phyloP scores from a whole-genome alignment of 2,888 invertebrate species.

The Tachystola acroxantha region DNA sequence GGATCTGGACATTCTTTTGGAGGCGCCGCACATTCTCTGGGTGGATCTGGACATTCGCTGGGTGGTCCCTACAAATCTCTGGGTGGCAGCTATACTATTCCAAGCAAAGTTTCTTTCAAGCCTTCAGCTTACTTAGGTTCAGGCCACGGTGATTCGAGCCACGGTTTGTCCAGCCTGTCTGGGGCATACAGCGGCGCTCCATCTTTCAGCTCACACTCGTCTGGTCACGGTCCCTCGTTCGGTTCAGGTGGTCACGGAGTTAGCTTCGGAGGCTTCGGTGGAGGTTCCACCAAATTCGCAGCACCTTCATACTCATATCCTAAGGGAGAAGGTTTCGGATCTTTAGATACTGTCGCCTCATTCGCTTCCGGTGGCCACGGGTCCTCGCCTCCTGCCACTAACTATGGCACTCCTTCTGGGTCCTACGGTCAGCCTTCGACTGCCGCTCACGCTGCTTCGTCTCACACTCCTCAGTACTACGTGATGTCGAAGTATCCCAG shows the following conservation, averaged over 20 bases:
- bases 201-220: constrained; percentile 37
- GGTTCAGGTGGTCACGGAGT: constrained; percentile 40
- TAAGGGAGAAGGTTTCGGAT: constrained; percentile 46
- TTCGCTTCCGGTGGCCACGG: constrained; percentile 51
- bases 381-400: constrained; percentile 47
- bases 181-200: constrained; percentile 43
- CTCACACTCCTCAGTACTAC: constrained; percentile 53
- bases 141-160: constrained; percentile 54
- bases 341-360: constrained; percentile 46
- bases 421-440: constrained; percentile 32
- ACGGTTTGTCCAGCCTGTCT: constrained; percentile 43
- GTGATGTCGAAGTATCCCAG: constrained; percentile 43
- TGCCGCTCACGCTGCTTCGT: constrained; percentile 48
- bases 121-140: constrained; percentile 68
- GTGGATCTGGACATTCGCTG: constrained; percentile 24
- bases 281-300: constrained; percentile 47
- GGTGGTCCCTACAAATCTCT: constrained; percentile 46
- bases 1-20: constrained; percentile 12
- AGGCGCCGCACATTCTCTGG: constrained; percentile 20
- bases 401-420: constrained; percentile 48
- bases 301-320: constrained; percentile 46
- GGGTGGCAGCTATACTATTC: constrained; percentile 38
- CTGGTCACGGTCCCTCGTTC: constrained; percentile 28
- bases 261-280: constrained; percentile 44
- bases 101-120: constrained; percentile 59